A percentile compares a stretch with the other conserved stretches of the same genome.
Evolutionary conservation across 2,113 vertebrate species (phyloP).

Genomic region (Sorex araneus): DNA sequence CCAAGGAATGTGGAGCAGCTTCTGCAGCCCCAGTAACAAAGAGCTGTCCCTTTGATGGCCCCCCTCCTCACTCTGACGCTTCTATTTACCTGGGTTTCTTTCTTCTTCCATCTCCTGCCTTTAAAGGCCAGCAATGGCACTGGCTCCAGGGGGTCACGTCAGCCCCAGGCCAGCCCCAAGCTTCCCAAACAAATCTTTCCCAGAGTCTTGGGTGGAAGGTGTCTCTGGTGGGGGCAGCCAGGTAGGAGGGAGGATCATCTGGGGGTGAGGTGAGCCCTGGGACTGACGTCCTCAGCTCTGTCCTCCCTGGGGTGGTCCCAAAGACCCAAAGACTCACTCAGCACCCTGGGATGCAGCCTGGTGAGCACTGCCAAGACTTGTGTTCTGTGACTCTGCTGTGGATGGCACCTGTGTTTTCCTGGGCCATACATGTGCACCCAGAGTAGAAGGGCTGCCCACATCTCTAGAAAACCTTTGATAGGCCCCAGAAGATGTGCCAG

Average conservation of each 20-base stretch:
- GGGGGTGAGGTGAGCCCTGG: not conserved
- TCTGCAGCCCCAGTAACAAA: conserved; percentile 4
- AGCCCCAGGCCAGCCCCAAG: not conserved
- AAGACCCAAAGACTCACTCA: not conserved
- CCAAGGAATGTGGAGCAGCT: conserved; percentile 60
- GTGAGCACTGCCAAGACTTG: not conserved
- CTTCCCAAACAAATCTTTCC: not conserved
- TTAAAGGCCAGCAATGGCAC: conserved; percentile 61
- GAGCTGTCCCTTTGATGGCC: conserved; percentile 35
- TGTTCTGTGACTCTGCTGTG: not conserved
- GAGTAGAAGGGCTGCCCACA: not conserved
- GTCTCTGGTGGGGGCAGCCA: not conserved
- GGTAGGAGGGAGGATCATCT: not conserved
- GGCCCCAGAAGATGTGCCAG: not conserved
- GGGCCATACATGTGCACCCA: not conserved
- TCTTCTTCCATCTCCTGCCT: conserved; percentile 72
- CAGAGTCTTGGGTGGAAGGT: not conserved
- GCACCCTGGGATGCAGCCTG: not conserved
- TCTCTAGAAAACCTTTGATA: too few relatives aligned
- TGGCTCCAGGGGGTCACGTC: not conserved
- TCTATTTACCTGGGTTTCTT: conserved; percentile 58
- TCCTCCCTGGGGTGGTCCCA: not conserved
- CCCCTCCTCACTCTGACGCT: not conserved
- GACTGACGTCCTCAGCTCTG: too few relatives aligned
- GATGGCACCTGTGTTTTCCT: not conserved